A percentile compares a stretch with the other conserved stretches of the same genome.
phyloP scores from a whole-genome alignment of 2,797 vertebrate genomes.

The Rachycentron canadum region DNA sequence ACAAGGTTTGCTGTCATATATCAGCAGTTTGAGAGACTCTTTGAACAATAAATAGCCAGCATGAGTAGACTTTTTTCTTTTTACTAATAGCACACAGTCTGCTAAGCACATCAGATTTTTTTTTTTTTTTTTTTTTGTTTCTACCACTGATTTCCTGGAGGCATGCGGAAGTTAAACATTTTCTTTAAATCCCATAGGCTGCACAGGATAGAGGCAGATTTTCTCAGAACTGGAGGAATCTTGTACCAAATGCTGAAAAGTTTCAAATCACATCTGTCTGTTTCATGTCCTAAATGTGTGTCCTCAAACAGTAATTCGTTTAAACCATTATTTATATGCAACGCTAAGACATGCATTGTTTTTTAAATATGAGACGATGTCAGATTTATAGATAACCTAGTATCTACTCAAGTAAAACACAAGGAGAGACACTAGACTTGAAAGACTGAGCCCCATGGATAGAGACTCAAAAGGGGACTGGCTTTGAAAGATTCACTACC shows the following conservation, averaged over 20 bases:
- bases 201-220: not conserved
- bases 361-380: not conserved
- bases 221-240: not conserved
- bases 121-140: conserved; percentile 14
- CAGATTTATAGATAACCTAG: not conserved
- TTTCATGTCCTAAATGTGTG: not conserved
- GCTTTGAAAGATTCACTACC: not conserved
- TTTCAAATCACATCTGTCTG: conserved; percentile 7
- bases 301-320: not conserved
- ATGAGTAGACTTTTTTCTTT: conserved; percentile 6
- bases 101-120: conserved; percentile 34
- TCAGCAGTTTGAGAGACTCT: conserved; percentile 46
- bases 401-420: not conserved
- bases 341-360: not conserved
- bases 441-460: not conserved
- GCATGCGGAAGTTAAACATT: conserved; percentile 29
- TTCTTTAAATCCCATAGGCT: conserved; percentile 40
- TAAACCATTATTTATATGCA: not conserved
- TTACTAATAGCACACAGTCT: conserved; percentile 35
- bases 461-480: not conserved
- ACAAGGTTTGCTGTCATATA: conserved; percentile 38
- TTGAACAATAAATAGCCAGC: conserved; percentile 47
- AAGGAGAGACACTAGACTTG: not conserved
- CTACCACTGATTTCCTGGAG: conserved; percentile 41
- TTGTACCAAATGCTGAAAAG: conserved; percentile 1